phyloP scores from a whole-genome alignment of 2,888 invertebrate species.

The Pheosia gnoma region DNA sequence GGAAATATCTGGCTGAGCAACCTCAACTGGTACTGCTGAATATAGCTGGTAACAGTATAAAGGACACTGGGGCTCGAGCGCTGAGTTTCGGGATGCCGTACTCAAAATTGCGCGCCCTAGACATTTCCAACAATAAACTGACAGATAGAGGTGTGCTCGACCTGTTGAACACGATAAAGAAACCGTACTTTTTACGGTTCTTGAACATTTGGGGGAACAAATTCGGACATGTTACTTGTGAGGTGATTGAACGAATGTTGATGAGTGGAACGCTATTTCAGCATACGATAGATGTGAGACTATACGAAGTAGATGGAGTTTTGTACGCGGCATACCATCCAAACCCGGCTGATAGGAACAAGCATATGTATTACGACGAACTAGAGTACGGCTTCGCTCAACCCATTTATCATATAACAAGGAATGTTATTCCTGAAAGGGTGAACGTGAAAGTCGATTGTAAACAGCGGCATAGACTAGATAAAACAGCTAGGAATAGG shows the following conservation, averaged over 20 bases:
- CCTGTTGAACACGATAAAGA: conserved; percentile 83
- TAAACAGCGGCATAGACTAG: conserved; percentile 61
- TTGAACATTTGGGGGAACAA: conserved; percentile 75
- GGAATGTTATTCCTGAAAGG: conserved; percentile 54
- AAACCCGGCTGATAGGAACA: conserved; percentile 75
- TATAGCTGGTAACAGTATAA: conserved; percentile 83
- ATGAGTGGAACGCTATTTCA: conserved; percentile 63
- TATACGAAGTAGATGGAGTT: conserved; percentile 65
- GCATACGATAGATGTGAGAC: conserved; percentile 64
- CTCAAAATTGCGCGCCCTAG: conserved; percentile 83
- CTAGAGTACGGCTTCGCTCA: conserved; percentile 70
- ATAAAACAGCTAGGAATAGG: conserved; percentile 56
- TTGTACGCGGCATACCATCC: conserved; percentile 69
- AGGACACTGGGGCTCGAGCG: conserved; percentile 82
- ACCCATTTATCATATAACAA: conserved; percentile 68
- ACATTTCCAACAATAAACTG: conserved; percentile 83
- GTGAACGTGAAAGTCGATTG: conserved; percentile 62
- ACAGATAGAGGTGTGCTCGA: conserved; percentile 79
- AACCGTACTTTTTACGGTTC: conserved; percentile 68
- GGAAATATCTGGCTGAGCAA: conserved; percentile 77
- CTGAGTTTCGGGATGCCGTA: conserved; percentile 82
- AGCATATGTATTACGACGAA: conserved; percentile 83
- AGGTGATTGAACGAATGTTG: conserved; percentile 68
- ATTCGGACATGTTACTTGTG: conserved; percentile 68
- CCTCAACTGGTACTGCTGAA: conserved; percentile 80